Percentiles rank a stretch among this genome's conserved stretches.
These are phyloP conservation scores for Ranitomeya imitator DNA, from an alignment of 2,113 vertebrate species.

Conservation along the genomic window DNA sequence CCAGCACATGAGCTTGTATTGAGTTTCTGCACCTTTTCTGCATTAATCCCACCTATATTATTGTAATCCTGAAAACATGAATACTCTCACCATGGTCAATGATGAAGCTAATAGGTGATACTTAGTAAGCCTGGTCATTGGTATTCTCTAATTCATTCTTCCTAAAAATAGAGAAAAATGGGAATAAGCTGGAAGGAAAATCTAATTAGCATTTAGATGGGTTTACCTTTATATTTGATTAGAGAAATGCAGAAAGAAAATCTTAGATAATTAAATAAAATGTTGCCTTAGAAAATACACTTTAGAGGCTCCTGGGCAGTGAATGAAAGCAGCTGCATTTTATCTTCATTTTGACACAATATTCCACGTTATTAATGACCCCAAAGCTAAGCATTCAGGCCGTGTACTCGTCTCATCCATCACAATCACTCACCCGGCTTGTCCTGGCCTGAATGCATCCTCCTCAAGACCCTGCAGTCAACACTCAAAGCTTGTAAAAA, in stretches of 20 bases:
- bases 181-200: background rate
- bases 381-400: slow-evolving; percentile 30
- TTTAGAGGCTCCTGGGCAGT: background rate
- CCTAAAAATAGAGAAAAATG: too few species aligned
- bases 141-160: too few species aligned
- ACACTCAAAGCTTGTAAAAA: background rate
- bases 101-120: too few species aligned
- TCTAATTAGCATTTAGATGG: background rate
- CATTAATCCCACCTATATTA: too few species aligned
- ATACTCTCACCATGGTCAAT: too few species aligned
- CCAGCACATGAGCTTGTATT: too few species aligned
- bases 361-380: slow-evolving; percentile 56
- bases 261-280: background rate
- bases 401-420: slow-evolving; percentile 11
- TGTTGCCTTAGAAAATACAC: background rate
- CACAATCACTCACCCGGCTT: slow-evolving; percentile 1
- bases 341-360: slow-evolving; percentile 52
- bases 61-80: too few species aligned
- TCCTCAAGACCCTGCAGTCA: background rate
- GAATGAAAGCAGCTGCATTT: slow-evolving; percentile 20
- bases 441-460: background rate
- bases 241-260: background rate
- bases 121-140: too few species aligned
- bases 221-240: background rate
- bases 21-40: too few species aligned